Percentiles rank a stretch among this genome's conserved stretches.
phyloP scores from a whole-genome alignment of 2,888 invertebrate genomes.

The Carterocephalus palaemon region DNA sequence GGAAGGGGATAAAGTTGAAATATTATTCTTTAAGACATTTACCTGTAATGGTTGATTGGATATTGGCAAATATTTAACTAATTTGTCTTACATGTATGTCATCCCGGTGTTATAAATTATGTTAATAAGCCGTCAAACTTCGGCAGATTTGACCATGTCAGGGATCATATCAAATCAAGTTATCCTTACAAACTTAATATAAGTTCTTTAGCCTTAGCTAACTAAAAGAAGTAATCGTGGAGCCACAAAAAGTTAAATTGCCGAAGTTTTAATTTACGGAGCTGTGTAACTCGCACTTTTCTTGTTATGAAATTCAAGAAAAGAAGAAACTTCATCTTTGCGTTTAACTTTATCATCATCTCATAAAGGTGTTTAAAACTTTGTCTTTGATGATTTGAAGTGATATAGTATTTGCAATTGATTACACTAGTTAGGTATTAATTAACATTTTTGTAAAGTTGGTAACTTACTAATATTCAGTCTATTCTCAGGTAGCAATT shows the following conservation, averaged over 20 bases:
- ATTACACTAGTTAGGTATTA: too few relatives aligned
- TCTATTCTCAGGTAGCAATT: too few relatives aligned
- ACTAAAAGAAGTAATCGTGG: conserved; percentile 43
- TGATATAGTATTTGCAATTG: too few relatives aligned
- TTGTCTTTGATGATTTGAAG: too few relatives aligned
- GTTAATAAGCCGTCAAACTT: conserved; percentile 1
- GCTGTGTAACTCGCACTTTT: conserved; percentile 35
- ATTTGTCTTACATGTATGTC: background rate
- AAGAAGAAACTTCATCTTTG: conserved; percentile 13
- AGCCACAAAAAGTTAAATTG: conserved; percentile 69
- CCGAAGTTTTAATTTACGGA: conserved; percentile 56
- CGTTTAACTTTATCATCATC: conserved; percentile 5
- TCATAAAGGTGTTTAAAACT: conserved; percentile 1
- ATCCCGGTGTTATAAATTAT: background rate
- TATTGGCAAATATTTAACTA: too few relatives aligned
- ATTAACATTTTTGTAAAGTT: too few relatives aligned
- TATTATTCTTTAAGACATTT: too few relatives aligned
- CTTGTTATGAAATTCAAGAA: conserved; percentile 20
- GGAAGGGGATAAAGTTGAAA: too few relatives aligned
- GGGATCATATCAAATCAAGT: conserved; percentile 23
- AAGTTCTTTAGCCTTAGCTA: conserved; percentile 26
- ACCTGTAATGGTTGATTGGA: too few relatives aligned
- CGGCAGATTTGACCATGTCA: conserved; percentile 6
- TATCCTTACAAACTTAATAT: conserved; percentile 30
- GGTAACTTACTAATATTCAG: too few relatives aligned